Conservation (phyloP, 1,140 invertebrate species). For the Apis mellifera region DNA sequence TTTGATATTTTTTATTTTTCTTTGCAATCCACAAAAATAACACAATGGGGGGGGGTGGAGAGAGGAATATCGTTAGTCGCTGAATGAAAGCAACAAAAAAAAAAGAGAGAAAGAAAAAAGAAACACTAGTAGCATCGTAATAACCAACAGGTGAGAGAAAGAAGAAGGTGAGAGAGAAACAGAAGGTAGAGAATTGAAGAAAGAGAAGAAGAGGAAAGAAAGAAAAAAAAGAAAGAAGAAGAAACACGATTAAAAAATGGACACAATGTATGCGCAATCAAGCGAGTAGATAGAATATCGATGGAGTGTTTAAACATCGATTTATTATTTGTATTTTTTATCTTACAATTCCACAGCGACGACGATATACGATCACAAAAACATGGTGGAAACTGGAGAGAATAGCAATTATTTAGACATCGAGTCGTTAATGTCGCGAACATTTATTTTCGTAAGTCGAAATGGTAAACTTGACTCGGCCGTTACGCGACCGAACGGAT, state of each 20-base stretch:
- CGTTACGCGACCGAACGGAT: slow-evolving; percentile 1
- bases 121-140: too few species aligned
- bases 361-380: slow-evolving; percentile 60
- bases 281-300: slow-evolving; percentile 29
- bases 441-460: slow-evolving; percentile 9
- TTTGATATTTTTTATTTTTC: too few species aligned
- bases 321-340: slow-evolving; percentile 67
- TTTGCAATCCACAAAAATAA: background rate
- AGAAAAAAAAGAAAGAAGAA: too few species aligned
- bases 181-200: background rate
- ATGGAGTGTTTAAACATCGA: slow-evolving; percentile 60
- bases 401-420: slow-evolving; percentile 26
- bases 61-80: background rate
- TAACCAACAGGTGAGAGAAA: too few species aligned
- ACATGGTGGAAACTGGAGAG: slow-evolving; percentile 45
- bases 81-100: background rate
- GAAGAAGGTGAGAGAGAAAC: background rate
- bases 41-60: too few species aligned
- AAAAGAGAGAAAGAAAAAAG: background rate
- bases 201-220: background rate
- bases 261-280: background rate
- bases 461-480: background rate
- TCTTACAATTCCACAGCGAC: slow-evolving; percentile 63
- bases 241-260: background rate
- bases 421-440: slow-evolving; percentile 34